Evolutionary conservation across 2,888 invertebrate species (phyloP), one percentile per base, ranked within the genome.

Genomic region (Drosophila testacea): DNA sequence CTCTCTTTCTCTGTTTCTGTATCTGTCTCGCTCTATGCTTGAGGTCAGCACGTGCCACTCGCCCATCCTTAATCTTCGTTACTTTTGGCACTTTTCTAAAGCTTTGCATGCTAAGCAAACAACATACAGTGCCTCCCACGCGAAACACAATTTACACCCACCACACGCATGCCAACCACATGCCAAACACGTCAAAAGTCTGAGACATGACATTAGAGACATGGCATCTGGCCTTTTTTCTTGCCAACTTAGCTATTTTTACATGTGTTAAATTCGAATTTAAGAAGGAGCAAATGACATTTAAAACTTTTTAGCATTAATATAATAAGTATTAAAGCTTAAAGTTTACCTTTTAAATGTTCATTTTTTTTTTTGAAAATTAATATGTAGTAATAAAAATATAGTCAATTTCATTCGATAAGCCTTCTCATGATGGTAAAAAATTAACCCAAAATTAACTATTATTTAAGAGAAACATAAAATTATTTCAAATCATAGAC

Each of bases 1-100:
- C 16, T 27, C 7, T 4, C 4, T 16, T 6, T 13, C 27, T 3
- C 44, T 34, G 38, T 22, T 13, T 34, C 30, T 2, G 6, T 32
- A 16, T 3, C 7, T 36, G 6, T 5, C 22, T 27, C 27, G 0
- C 39, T 11, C 42, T 27, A 9, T 42, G 61, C 66, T 72, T 73
- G 73, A 79, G 89, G 89, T 84, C 88, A 89, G 65, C 73, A 84
- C 85, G 88, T 89, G 85, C 82, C 70, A 78, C 70, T 87, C 51
- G 79, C 71, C 79, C 89, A 70, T 87, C 79, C 85, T 88, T 90
- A 88, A 88, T 88, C 87, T 88, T 88, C 90, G 87, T 88, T 90
- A 80, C 84, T 77, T 88, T 88, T 90, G 90, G 90, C 90, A 89
- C 82, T 83, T 86, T 82, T 70, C 80, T 71, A 76, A 79, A 79